Evolutionary conservation across 2,797 vertebrate genomes (phyloP).

Genomic region (Tympanoctomys barrerae): DNA sequence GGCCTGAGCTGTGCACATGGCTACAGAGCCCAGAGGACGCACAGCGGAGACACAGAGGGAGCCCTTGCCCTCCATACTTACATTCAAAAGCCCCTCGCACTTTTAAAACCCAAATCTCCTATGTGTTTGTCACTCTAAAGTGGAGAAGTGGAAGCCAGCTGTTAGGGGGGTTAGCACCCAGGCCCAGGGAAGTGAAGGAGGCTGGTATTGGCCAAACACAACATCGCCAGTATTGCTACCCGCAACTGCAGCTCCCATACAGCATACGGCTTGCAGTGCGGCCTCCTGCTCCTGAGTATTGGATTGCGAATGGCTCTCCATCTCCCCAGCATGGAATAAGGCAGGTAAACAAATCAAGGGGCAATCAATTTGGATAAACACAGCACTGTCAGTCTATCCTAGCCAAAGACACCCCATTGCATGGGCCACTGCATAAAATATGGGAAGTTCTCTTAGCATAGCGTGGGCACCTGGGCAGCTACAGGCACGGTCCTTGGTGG

Average conservation of each 20-base stretch:
- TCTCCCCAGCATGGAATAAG: neutral
- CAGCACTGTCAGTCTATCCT: neutral
- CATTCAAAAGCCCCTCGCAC: too few relatives aligned
- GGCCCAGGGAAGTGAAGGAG: neutral
- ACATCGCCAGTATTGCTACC: fast-evolving
- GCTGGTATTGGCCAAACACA: fast-evolving
- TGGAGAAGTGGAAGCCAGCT: neutral
- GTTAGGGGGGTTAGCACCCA: fast-evolving
- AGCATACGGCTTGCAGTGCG: fast-evolving
- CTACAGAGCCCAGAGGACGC: fast-evolving
- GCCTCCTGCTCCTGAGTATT: neutral
- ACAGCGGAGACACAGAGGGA: fast-evolving
- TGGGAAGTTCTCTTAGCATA: neutral
- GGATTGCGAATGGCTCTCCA: neutral
- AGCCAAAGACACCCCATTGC: neutral
- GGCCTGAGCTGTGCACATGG: fast-evolving
- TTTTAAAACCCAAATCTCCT: neutral
- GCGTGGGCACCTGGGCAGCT: fast-evolving
- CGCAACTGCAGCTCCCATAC: neutral
- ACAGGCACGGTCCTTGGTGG: neutral
- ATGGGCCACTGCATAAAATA: neutral
- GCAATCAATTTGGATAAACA: neutral
- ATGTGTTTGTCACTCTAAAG: neutral
- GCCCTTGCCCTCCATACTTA: fast-evolving
- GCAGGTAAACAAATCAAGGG: neutral